Percentiles rank a stretch among this genome's conserved stretches.
Evolutionary conservation across 2,888 invertebrate species (phyloP).

Genomic region (Callosobruchus maculatus): DNA sequence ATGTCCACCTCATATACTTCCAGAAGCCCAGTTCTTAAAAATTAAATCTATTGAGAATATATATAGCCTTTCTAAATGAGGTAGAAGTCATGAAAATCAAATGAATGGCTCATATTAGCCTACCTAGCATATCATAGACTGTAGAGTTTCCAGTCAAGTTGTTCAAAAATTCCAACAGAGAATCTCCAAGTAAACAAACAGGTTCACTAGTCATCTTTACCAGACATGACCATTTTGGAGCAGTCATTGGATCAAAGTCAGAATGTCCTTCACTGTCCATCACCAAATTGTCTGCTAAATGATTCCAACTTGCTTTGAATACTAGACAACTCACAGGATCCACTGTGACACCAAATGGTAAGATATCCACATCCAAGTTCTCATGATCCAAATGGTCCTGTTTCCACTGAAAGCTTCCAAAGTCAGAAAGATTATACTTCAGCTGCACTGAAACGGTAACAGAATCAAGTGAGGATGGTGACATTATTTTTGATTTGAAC

Average conservation of each 20-base stretch:
- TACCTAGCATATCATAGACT: constrained; percentile 51
- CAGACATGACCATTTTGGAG: constrained; percentile 76
- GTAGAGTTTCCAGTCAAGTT: constrained; percentile 51
- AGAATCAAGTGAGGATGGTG: constrained; percentile 57
- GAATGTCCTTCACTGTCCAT: constrained; percentile 85
- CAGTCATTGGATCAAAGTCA: constrained; percentile 79
- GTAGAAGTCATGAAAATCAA: too few relatives aligned
- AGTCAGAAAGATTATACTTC: constrained; percentile 59
- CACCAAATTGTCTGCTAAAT: constrained; percentile 78
- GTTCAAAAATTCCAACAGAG: constrained; percentile 67
- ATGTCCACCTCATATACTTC: too few relatives aligned
- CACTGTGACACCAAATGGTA: constrained; percentile 80
- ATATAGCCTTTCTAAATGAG: too few relatives aligned
- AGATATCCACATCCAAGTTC: constrained; percentile 51
- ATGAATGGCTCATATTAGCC: not conserved
- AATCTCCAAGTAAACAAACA: constrained; percentile 73
- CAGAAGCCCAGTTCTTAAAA: too few relatives aligned
- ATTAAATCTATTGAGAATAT: too few relatives aligned
- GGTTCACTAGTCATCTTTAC: constrained; percentile 65
- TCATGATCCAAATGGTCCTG: constrained; percentile 59
- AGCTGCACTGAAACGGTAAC: constrained; percentile 71
- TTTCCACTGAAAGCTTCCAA: constrained; percentile 59
- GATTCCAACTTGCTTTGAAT: constrained; percentile 82
- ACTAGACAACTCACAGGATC: constrained; percentile 77
- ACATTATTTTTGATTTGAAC: constrained; percentile 86